Evolutionary conservation across 2,797 vertebrate species (phyloP).

Genomic region (Takifugu rubripes): DNA sequence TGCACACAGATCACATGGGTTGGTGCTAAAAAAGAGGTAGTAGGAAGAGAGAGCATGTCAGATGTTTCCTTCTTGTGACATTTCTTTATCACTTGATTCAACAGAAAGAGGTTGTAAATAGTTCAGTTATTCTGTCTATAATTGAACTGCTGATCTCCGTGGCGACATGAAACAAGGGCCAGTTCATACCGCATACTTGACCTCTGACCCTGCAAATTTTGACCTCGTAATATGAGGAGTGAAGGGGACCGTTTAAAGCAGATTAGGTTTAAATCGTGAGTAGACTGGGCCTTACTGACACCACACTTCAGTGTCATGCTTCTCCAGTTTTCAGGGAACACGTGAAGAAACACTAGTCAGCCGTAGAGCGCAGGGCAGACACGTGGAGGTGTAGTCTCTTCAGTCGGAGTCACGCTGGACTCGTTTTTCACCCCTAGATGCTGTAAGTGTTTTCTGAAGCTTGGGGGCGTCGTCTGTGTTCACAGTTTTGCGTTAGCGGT

Average conservation of each 20-base stretch:
- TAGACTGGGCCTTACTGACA: constrained; percentile 6
- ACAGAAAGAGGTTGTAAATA: neutral
- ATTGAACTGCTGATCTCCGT: neutral
- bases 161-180: neutral
- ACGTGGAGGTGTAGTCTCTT: constrained; percentile 31
- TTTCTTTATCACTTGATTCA: constrained; percentile 3
- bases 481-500: constrained; percentile 30
- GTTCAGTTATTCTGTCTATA: neutral
- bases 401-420: constrained; percentile 6
- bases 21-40: constrained; percentile 60
- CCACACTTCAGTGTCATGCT: constrained; percentile 20
- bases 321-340: constrained; percentile 15
- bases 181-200: constrained; percentile 1
- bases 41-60: constrained; percentile 32
- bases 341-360: constrained; percentile 34
- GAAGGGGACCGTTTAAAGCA: constrained; percentile 36
- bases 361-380: constrained; percentile 18
- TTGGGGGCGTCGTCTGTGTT: constrained; percentile 10
- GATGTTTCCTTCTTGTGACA: constrained; percentile 17
- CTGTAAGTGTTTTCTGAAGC: constrained; percentile 10
- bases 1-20: constrained; percentile 58
- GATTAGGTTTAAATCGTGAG: neutral
- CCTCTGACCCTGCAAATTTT: neutral
- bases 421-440: neutral
- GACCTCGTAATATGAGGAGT: constrained; percentile 8